A percentile compares a stretch with the other conserved stretches of the same genome.
These are phyloP conservation scores for Plemyria rubiginata DNA, from an alignment of 2,888 invertebrate species.

Conservation along the genomic window DNA sequence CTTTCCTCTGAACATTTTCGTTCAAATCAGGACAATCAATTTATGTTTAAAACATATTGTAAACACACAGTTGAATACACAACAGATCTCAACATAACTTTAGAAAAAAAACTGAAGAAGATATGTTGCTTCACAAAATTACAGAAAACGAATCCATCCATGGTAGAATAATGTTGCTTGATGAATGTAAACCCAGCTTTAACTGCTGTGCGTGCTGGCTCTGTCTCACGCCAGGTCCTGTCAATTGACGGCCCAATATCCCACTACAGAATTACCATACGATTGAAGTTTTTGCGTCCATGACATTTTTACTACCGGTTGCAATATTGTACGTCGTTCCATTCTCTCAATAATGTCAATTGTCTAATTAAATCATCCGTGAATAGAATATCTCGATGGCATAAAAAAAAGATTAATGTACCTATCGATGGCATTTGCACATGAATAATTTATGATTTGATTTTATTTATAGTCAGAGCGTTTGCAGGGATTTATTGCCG, in stretches of 20 bases:
- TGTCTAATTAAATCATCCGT: conserved; percentile 45
- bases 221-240: conserved; percentile 33
- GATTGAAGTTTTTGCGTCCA: conserved; percentile 39
- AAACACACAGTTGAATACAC: too few relatives aligned
- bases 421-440: conserved; percentile 19
- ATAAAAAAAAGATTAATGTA: conserved; percentile 17
- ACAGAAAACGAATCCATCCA: too few relatives aligned
- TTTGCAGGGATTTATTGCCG: too few relatives aligned
- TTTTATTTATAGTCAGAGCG: neutral
- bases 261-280: conserved; percentile 36
- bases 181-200: conserved; percentile 17
- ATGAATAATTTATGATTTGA: neutral
- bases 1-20: too few relatives aligned
- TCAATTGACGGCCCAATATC: conserved; percentile 28
- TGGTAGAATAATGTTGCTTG: too few relatives aligned
- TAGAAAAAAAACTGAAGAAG: too few relatives aligned
- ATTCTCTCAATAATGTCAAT: conserved; percentile 47
- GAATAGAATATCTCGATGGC: conserved; percentile 9
- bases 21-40: too few relatives aligned
- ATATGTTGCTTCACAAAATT: too few relatives aligned
- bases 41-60: too few relatives aligned
- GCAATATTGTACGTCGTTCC: conserved; percentile 10
- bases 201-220: conserved; percentile 33
- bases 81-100: too few relatives aligned
- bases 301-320: conserved; percentile 46